A percentile compares a stretch with the other conserved stretches of the same genome.
phyloP scores from a whole-genome alignment of 2,797 vertebrate genomes.

The Poecilia gillii region DNA sequence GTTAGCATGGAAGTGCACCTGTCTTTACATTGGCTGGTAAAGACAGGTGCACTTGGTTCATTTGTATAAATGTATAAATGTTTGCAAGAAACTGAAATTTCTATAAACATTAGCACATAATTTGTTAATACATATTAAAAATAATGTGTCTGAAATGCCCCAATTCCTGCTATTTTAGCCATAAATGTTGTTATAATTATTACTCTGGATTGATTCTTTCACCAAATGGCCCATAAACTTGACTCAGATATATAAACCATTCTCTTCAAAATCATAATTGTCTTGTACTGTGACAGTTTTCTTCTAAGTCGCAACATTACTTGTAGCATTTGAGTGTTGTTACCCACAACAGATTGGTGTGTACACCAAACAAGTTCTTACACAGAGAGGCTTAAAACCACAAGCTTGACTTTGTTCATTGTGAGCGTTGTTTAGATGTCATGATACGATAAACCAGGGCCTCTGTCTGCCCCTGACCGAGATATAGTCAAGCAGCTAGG shows the following conservation, averaged over 20 bases:
- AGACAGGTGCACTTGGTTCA: background rate
- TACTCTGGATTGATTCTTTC: background rate
- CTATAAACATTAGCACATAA: background rate
- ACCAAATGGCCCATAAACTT: background rate
- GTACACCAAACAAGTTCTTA: slow-evolving; percentile 29
- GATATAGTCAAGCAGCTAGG: background rate
- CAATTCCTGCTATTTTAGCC: background rate
- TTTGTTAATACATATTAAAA: background rate
- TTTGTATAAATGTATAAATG: background rate
- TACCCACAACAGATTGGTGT: slow-evolving; percentile 18
- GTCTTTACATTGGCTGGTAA: background rate
- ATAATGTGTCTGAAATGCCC: background rate
- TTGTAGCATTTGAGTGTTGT: slow-evolving; percentile 35
- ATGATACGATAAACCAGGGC: slow-evolving; percentile 4
- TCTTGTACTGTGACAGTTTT: background rate
- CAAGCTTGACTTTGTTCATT: slow-evolving; percentile 27
- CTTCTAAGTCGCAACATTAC: background rate
- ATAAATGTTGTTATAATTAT: background rate
- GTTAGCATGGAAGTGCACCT: slow-evolving; percentile 21
- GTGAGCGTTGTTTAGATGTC: slow-evolving; percentile 21
- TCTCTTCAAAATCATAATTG: background rate
- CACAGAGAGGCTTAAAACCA: slow-evolving; percentile 34
- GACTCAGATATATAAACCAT: background rate
- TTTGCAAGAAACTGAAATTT: background rate
- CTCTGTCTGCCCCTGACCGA: background rate